phyloP scores from a whole-genome alignment of 2,888 invertebrate species.

The Athalia cordata region DNA sequence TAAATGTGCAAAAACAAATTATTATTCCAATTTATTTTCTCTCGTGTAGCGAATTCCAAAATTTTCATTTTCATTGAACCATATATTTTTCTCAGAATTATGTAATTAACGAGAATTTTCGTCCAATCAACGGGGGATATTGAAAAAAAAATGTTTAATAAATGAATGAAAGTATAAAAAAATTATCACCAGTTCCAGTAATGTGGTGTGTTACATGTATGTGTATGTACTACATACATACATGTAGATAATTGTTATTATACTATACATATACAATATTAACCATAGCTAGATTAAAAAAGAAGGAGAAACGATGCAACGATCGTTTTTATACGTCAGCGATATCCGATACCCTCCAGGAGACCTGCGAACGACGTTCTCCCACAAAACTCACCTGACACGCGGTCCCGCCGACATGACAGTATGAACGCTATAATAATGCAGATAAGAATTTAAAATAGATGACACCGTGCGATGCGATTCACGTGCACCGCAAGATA shows the following conservation, averaged over 20 bases:
- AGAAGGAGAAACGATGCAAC: background rate
- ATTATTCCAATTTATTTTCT: too few relatives aligned
- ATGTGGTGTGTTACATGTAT: background rate
- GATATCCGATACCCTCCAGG: conserved; percentile 63
- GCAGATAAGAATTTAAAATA: conserved; percentile 34
- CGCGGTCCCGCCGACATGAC: conserved; percentile 37
- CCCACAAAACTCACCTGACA: conserved; percentile 72
- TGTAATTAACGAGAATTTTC: too few relatives aligned
- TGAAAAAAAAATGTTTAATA: too few relatives aligned
- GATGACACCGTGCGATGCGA: background rate
- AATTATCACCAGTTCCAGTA: background rate
- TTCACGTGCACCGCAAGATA: background rate
- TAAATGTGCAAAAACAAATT: too few relatives aligned
- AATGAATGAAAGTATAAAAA: too few relatives aligned
- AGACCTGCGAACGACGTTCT: conserved; percentile 65
- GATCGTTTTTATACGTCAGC: conserved; percentile 61
- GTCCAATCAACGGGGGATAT: too few relatives aligned
- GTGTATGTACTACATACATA: conserved; percentile 51
- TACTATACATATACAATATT: too few relatives aligned
- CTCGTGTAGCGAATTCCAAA: too few relatives aligned
- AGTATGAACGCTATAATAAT: background rate
- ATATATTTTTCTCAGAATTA: too few relatives aligned
- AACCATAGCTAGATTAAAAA: too few relatives aligned
- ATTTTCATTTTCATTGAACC: too few relatives aligned
- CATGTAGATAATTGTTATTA: too few relatives aligned